Conservation (phyloP, 2,888 invertebrate species). For the Neoscelio sp. region DNA sequence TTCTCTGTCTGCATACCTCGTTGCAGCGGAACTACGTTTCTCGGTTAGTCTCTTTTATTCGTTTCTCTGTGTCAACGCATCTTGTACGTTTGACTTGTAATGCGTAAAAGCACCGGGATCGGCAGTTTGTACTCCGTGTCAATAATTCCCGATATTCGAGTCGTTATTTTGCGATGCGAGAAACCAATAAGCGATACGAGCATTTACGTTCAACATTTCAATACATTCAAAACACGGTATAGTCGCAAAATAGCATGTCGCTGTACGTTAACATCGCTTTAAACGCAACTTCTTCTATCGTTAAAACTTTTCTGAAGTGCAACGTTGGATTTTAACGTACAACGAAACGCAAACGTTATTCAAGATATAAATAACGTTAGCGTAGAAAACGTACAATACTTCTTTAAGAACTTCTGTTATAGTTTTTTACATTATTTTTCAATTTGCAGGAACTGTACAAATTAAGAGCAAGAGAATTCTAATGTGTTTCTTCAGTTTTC, state of each 20-base stretch:
- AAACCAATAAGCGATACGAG: slow-evolving; percentile 30
- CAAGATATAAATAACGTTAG: slow-evolving; percentile 17
- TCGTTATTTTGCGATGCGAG: background rate
- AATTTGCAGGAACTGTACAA: background rate
- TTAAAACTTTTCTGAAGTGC: slow-evolving; percentile 21
- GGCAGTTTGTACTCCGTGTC: slow-evolving; percentile 6
- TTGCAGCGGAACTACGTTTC: background rate
- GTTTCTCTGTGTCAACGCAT: background rate
- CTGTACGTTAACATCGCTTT: slow-evolving; percentile 8
- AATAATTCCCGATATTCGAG: slow-evolving; percentile 19
- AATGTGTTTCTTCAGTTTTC: too few species aligned
- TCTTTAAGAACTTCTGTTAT: background rate
- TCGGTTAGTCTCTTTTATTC: too few species aligned
- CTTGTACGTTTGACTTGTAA: slow-evolving; percentile 1
- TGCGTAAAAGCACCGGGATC: background rate
- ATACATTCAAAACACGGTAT: slow-evolving; percentile 14
- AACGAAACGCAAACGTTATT: slow-evolving; percentile 30
- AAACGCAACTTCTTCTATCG: slow-evolving; percentile 12
- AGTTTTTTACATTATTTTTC: background rate
- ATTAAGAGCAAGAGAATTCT: too few species aligned
- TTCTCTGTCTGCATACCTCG: background rate
- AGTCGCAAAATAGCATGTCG: slow-evolving; percentile 14
- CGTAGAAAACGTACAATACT: background rate
- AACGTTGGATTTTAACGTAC: slow-evolving; percentile 10
- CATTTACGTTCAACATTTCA: slow-evolving; percentile 8